Percentiles rank a stretch among this genome's conserved stretches.
Evolutionary conservation across 2,113 vertebrate species (phyloP).

Genomic region (Cebidichthys violaceus): DNA sequence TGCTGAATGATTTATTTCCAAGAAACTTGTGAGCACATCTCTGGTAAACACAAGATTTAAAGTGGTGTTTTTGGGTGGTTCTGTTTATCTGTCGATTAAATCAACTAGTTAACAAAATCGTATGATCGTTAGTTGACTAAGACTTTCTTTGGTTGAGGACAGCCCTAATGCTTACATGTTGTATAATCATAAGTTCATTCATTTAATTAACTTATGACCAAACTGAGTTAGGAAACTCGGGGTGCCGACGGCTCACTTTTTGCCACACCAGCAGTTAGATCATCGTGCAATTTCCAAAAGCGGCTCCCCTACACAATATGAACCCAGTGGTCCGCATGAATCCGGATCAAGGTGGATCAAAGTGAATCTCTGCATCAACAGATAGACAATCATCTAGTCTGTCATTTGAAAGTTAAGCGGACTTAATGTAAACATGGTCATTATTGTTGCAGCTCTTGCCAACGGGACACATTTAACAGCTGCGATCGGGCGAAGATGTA

Average conservation of each 20-base stretch:
- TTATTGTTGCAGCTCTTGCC: slow-evolving; percentile 39
- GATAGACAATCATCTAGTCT: slow-evolving; percentile 58
- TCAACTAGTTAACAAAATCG: no score
- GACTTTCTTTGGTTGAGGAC: not conserved
- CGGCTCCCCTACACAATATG: slow-evolving; percentile 19
- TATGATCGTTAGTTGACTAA: no score
- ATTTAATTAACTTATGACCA: not conserved
- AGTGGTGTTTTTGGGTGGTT: no score
- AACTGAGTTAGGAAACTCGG: not conserved
- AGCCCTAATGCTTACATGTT: not conserved
- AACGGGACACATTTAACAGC: slow-evolving; percentile 59
- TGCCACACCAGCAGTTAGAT: not conserved
- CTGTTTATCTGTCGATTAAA: no score
- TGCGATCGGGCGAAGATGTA: slow-evolving; percentile 55
- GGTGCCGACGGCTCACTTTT: not conserved
- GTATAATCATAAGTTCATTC: not conserved
- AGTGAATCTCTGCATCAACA: slow-evolving; percentile 73
- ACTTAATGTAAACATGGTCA: slow-evolving; percentile 61
- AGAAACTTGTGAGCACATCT: no score
- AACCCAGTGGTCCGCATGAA: slow-evolving; percentile 41
- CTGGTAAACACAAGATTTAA: no score
- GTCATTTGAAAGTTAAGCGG: slow-evolving; percentile 60
- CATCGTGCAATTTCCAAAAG: slow-evolving; percentile 41
- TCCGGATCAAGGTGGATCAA: slow-evolving; percentile 79
- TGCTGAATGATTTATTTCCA: no score